Evolutionary conservation across 2,113 vertebrate genomes (phyloP).

Genomic region (Blennius ocellaris): DNA sequence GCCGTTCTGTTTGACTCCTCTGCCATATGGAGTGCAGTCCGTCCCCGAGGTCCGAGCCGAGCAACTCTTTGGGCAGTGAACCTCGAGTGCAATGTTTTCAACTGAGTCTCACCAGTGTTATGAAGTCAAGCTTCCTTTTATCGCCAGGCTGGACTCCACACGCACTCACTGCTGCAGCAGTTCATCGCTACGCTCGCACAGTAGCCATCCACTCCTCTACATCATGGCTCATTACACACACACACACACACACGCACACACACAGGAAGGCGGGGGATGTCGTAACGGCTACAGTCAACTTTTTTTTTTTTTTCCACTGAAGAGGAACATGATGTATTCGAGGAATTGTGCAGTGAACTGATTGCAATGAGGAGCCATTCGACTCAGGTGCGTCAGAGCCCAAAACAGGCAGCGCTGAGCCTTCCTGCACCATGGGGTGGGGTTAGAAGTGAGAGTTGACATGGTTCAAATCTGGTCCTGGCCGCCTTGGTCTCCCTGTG

Average conservation of each 20-base stretch:
- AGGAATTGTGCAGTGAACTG: not conserved
- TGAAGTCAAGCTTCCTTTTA: conserved; percentile 31
- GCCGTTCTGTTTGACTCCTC: conserved; percentile 22
- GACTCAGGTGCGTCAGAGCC: too few relatives aligned
- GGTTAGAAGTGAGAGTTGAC: too few relatives aligned
- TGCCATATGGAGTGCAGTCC: conserved; percentile 48
- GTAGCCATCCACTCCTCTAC: too few relatives aligned
- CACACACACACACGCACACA: not conserved
- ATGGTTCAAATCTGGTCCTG: too few relatives aligned
- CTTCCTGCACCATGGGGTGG: too few relatives aligned
- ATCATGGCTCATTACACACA: conserved; percentile 19
- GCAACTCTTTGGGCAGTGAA: conserved; percentile 42
- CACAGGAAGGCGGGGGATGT: not conserved
- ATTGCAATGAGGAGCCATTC: too few relatives aligned
- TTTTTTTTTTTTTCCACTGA: not conserved
- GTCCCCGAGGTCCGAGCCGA: conserved; percentile 48
- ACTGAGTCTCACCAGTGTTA: conserved; percentile 28
- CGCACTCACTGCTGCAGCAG: not conserved
- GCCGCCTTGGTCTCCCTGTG: too few relatives aligned
- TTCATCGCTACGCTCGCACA: not conserved
- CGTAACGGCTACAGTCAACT: not conserved
- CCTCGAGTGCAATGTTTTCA: conserved; percentile 45
- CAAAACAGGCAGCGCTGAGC: not conserved
- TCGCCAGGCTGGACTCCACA: conserved; percentile 23
- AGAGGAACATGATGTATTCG: not conserved